These are phyloP conservation scores for Pipra filicauda DNA, from an alignment of 2,113 vertebrate species.

Conservation along the genomic window DNA sequence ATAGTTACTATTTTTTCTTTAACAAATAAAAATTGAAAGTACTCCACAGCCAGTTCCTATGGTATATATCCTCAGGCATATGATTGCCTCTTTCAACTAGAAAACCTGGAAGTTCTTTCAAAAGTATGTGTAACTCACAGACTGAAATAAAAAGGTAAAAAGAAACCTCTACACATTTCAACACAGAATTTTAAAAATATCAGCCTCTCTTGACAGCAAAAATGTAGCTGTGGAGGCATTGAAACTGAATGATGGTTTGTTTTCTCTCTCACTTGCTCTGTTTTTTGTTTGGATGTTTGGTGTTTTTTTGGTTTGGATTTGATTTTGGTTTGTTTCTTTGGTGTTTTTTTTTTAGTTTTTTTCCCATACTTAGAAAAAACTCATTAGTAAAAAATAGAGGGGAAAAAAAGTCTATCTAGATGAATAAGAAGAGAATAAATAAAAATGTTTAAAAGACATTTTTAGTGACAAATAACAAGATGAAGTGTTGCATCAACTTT, in stretches of 20 bases:
- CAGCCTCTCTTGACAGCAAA: not conserved
- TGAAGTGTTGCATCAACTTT: not conserved
- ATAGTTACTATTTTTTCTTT: not conserved
- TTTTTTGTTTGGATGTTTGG: not conserved
- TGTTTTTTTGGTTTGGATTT: too few relatives aligned
- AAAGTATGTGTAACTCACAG: not conserved
- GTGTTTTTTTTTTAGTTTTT: accelerated
- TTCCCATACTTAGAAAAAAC: not conserved
- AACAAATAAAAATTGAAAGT: not conserved
- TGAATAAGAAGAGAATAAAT: not conserved
- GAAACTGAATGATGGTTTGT: not conserved
- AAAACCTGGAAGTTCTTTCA: not conserved
- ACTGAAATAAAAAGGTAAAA: not conserved
- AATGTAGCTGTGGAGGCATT: not conserved
- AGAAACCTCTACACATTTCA: not conserved
- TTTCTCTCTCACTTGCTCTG: not conserved
- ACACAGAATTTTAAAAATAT: not conserved
- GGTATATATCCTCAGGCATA: not conserved
- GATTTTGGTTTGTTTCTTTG: not conserved
- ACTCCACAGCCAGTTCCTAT: not conserved
- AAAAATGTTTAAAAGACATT: not conserved
- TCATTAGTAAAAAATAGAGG: not conserved
- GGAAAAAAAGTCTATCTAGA: not conserved
- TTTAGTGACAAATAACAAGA: not conserved
- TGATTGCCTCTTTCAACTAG: not conserved